Evolutionary conservation across 2,797 vertebrate species (phyloP), one percentile per base, ranked within the genome.

Genomic region (Labeo calbasu): DNA sequence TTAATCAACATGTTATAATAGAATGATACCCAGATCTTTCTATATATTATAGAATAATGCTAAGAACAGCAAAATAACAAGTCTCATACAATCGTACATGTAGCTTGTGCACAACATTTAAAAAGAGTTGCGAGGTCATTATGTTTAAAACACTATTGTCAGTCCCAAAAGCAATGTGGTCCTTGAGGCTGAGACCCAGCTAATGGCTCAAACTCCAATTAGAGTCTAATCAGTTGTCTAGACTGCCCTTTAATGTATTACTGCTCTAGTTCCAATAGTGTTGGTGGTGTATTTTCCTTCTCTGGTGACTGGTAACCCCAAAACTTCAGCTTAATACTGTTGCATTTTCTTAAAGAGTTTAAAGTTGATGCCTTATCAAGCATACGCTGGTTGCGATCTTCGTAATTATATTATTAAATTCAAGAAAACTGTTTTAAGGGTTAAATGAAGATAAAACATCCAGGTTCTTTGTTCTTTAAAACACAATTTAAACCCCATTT

Each of bases 141-240:
- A 73, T 63, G n/a, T 65, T 59, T 10, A 11, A 61, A 50, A 79
- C 68, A 40, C 23, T 69, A 70, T 63, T 32, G 17, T 36, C 11
- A 19, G 23, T 82, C 82, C 72, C 75, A 57, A 40, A 82, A n/a
- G 61, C 76, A 15, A 51, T 48, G 55, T 75, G 73, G 48, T 51
- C 66, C 36, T 43, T 84, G 50, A 75, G 15, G 61, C 36, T 50
- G 23, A 36, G 21, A 59, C 71, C 13, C 53, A 55, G 32, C 6
- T 68, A 57, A 63, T 5, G 17, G 50, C 46, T 84, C 65, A 55
- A 72, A 79, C 61, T 82, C 32, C 70, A 77, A 88, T 90, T 88
- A 88, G 77, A n/a, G 40, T n/a, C 71, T 89, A 89, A 88, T 88
- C 83, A 80, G 69, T 71, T 66, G 86, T 90, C 89, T 90, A 91